These are phyloP conservation scores for Luperina nickerlii DNA, from an alignment of 2,888 invertebrate species.

Conservation along the genomic window DNA sequence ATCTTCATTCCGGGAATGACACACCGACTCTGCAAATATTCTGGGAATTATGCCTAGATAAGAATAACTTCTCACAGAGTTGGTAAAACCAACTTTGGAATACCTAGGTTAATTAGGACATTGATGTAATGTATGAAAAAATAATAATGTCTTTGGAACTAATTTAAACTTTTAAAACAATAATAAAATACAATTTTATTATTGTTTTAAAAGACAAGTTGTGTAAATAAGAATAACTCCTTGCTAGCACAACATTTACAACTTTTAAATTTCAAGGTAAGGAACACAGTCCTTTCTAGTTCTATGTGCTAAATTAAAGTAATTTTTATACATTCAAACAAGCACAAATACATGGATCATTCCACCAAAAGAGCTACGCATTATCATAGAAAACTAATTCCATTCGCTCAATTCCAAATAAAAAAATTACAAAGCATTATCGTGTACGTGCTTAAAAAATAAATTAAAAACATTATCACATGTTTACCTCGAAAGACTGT, in stretches of 20 bases:
- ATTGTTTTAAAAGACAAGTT: conserved; percentile 44
- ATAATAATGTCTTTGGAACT: not conserved
- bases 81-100: not conserved
- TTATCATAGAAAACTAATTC: conserved; percentile 55
- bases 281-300: conserved; percentile 60
- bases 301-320: conserved; percentile 42
- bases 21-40: conserved; percentile 36
- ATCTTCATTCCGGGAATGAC: conserved; percentile 37
- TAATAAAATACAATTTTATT: conserved; percentile 7
- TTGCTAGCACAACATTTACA: conserved; percentile 35
- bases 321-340: conserved; percentile 5
- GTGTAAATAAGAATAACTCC: conserved; percentile 48
- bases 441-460: conserved; percentile 69
- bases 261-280: conserved; percentile 69
- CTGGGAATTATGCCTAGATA: conserved; percentile 20
- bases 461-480: conserved; percentile 73
- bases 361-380: conserved; percentile 25
- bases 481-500: conserved; percentile 75
- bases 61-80: conserved; percentile 7
- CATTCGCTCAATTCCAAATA: conserved; percentile 64
- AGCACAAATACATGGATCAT: conserved; percentile 11
- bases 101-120: not conserved
- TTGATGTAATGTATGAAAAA: not conserved
- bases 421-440: conserved; percentile 68
- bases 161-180: not conserved